Evolutionary conservation across 2,113 vertebrate genomes (phyloP).

Genomic region (Seriola quinqueradiata): DNA sequence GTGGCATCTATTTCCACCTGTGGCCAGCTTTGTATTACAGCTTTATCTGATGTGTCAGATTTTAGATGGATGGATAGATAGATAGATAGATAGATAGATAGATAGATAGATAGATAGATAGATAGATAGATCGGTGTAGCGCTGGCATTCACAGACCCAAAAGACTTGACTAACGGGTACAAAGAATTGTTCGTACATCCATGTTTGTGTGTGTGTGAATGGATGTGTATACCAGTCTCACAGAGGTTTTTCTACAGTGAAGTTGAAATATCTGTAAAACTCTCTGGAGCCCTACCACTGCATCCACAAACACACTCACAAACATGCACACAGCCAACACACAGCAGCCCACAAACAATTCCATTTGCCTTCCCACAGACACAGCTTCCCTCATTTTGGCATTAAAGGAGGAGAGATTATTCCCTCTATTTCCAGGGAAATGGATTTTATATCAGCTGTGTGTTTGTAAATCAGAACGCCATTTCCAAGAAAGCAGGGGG

Average conservation of each 20-base stretch:
- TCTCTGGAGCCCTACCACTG: neutral
- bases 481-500: slow-evolving; percentile 77
- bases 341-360: slow-evolving; percentile 57
- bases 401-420: slow-evolving; percentile 70
- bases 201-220: neutral
- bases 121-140: too few relatives aligned
- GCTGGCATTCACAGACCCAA: neutral
- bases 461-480: slow-evolving; percentile 79
- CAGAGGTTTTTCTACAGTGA: slow-evolving; percentile 19
- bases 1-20: too few relatives aligned
- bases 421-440: slow-evolving; percentile 77
- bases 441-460: slow-evolving; percentile 79
- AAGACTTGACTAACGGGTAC: slow-evolving; percentile 24
- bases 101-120: too few relatives aligned
- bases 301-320: slow-evolving; percentile 18
- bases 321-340: slow-evolving; percentile 15
- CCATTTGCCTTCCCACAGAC: slow-evolving; percentile 59
- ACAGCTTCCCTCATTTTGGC: slow-evolving; percentile 52
- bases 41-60: too few relatives aligned
- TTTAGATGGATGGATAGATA: too few relatives aligned
- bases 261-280: slow-evolving; percentile 45
- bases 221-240: slow-evolving; percentile 5
- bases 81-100: too few relatives aligned
- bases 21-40: too few relatives aligned
- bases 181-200: slow-evolving; percentile 11